Evolutionary conservation across 1,140 invertebrate species (phyloP), one percentile per base, ranked within the genome.

Genomic region (Drosophila bifasciata): DNA sequence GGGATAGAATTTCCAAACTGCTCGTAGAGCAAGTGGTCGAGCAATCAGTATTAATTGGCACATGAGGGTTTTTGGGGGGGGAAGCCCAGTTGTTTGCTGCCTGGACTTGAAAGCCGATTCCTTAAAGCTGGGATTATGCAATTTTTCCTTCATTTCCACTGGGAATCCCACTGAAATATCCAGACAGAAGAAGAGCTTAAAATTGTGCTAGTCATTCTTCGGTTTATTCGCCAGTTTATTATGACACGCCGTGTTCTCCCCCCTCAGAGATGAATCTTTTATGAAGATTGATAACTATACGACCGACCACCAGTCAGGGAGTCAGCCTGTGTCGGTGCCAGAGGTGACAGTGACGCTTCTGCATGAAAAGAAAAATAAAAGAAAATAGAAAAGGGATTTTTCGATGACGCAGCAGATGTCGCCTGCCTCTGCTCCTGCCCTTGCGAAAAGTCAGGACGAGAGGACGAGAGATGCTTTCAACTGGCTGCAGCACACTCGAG

Each of bases 401-500:
- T 49, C 46, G 62, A 75, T 75, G 72, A 75, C 62, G 40, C 62
- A 61, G 81, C 77, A 69, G 67, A 85, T 73, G 68, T 69, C 53
- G 52, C 43, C 57, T 68, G 16, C 25, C 36, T 32, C 28, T 36
- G 32, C 28, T 0, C 8, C 28, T 32, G 28, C 28, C 28, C 11
- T 11, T 13, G 3, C 32, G 32, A 39, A 52, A 46, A 44, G 21
- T 53, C 19, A 21, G 53, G 8, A n/a, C n/a, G n/a, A 7, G 25
- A 19, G 15, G 17, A 58, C 25, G 40, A 55, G 55, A 43, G 59
- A 56, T 19, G 39, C 79, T 86, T 73, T 66, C 43, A 46, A 67
- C 61, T 75, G 61, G 43, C 74, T 63, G 70, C 83, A 79, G 39
- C 75, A 83, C 78, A 83, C 78, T 88, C 67, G 70, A 78, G 83